phyloP scores from a whole-genome alignment of 1,140 invertebrate species.

The Diprion similis region DNA sequence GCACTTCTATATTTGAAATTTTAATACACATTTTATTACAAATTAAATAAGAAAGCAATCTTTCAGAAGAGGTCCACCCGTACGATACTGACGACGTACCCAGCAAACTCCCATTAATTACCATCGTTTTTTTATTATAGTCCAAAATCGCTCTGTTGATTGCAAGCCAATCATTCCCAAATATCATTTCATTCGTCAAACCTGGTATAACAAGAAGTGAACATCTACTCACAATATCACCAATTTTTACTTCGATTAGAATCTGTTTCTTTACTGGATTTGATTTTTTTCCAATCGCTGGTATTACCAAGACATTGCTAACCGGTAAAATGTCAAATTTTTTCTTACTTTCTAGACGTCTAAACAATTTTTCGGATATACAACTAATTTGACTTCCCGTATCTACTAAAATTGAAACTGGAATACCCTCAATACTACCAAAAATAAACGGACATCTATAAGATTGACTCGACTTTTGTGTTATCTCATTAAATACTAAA shows the following conservation, averaged over 20 bases:
- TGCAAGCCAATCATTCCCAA: not conserved
- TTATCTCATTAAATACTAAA: not conserved
- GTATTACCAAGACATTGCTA: not conserved
- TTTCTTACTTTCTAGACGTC: not conserved
- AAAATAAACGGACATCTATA: conserved; percentile 1
- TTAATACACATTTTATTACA: not conserved
- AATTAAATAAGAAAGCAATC: conserved; percentile 1
- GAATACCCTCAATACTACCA: not conserved
- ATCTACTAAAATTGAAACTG: not conserved
- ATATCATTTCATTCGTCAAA: not conserved
- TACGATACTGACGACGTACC: not conserved
- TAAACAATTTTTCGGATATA: conserved; percentile 5
- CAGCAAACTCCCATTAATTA: conserved; percentile 1
- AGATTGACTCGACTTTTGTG: not conserved
- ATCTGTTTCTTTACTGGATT: no score
- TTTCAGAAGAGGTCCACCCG: conserved; percentile 6
- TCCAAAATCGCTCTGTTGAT: not conserved
- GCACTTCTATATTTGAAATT: not conserved
- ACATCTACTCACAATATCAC: not conserved
- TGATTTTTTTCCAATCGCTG: no score
- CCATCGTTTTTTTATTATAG: not conserved
- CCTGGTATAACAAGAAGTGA: not conserved
- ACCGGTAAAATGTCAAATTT: conserved; percentile 7
- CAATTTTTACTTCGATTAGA: no score
- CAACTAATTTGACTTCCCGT: not conserved